Evolutionary conservation across 2,888 invertebrate species (phyloP).

Genomic region (Lymantria monacha): DNA sequence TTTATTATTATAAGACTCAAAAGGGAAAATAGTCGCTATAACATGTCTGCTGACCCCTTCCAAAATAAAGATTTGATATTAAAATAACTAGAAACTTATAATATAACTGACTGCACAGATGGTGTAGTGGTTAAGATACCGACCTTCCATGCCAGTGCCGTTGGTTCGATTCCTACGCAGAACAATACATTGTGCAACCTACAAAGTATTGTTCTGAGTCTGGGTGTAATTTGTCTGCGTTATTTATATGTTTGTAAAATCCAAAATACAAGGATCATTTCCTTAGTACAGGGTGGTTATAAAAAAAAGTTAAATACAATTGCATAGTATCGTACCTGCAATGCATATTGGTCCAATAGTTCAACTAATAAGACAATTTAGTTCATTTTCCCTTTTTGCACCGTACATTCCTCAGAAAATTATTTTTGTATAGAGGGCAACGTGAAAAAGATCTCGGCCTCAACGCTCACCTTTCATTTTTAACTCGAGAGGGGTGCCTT

Average conservation of each 20-base stretch:
- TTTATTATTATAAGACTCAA: too few species aligned
- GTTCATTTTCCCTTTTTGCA: conserved; percentile 17
- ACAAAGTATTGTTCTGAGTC: too few species aligned
- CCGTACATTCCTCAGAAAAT: conserved; percentile 39
- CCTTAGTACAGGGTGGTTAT: too few species aligned
- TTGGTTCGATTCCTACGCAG: too few species aligned
- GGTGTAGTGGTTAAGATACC: too few species aligned
- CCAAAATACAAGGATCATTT: too few species aligned
- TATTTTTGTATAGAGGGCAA: conserved; percentile 64
- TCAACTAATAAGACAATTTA: conserved; percentile 52
- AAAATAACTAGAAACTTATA: neutral
- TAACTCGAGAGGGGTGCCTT: conserved; percentile 64
- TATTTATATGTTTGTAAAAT: too few species aligned
- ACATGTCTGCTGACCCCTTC: neutral
- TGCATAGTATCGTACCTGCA: neutral
- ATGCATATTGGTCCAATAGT: conserved; percentile 10
- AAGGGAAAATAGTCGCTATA: neutral
- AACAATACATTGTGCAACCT: too few species aligned
- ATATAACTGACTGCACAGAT: too few species aligned
- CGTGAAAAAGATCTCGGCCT: conserved; percentile 63
- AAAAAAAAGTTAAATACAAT: too few species aligned
- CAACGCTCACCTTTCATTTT: conserved; percentile 65
- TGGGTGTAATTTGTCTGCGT: too few species aligned
- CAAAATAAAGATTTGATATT: neutral
- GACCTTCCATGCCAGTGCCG: too few species aligned